These are phyloP conservation scores for Pseudomyrmex concolor DNA, from an alignment of 1,140 invertebrate genomes.

Conservation along the genomic window DNA sequence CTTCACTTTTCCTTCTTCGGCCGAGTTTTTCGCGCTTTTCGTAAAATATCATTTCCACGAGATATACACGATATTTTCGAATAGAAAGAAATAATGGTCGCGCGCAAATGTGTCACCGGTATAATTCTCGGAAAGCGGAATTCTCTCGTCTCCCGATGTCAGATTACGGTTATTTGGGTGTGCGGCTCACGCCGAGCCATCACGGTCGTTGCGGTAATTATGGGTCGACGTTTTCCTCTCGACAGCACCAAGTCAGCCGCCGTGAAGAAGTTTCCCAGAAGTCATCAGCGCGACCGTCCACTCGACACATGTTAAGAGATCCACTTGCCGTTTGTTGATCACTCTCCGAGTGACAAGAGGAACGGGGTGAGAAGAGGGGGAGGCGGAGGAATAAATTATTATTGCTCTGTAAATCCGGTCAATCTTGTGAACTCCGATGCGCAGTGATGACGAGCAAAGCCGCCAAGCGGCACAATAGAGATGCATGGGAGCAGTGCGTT, in stretches of 20 bases:
- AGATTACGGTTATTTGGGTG: constrained; percentile 33
- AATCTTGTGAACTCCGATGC: constrained; percentile 73
- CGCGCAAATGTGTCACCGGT: not conserved
- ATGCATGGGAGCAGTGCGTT: constrained; percentile 65
- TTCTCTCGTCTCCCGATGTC: constrained; percentile 8
- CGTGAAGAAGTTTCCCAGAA: constrained; percentile 79
- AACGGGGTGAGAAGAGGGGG: not conserved
- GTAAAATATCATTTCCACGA: not conserved
- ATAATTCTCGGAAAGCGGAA: not conserved
- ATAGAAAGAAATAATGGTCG: not conserved
- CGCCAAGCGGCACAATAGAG: constrained; percentile 68
- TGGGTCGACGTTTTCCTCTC: constrained; percentile 79
- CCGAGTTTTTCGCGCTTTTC: constrained; percentile 41
- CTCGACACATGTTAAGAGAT: constrained; percentile 77
- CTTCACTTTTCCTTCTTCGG: constrained; percentile 3
- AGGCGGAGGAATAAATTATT: constrained; percentile 77
- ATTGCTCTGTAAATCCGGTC: constrained; percentile 79
- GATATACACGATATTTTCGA: not conserved
- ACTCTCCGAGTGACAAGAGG: too few species aligned
- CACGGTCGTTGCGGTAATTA: constrained; percentile 80
- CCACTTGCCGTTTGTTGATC: constrained; percentile 69
- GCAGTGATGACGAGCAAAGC: constrained; percentile 60
- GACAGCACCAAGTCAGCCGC: constrained; percentile 66
- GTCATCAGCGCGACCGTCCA: constrained; percentile 71
- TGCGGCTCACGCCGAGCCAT: constrained; percentile 62